A percentile compares a stretch with the other conserved stretches of the same genome.
Conservation (phyloP, 2,113 vertebrate species). For the Bubo blakistoni region DNA sequence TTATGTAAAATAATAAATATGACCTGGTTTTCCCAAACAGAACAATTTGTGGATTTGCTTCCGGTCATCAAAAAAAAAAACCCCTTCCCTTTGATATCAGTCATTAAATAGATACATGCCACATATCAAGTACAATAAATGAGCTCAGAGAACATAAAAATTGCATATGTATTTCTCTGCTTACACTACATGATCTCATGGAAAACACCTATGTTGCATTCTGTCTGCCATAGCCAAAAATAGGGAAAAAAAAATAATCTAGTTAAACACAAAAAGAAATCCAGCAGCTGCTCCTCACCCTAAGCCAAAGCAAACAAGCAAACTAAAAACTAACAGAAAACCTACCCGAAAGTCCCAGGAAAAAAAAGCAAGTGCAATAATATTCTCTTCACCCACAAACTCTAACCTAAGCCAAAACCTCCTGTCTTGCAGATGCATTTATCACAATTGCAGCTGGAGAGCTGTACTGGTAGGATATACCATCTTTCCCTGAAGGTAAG, state of each 20-base stretch:
- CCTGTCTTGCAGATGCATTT: not conserved
- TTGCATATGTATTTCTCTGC: not conserved
- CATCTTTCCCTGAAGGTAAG: not conserved
- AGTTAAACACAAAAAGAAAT: not conserved
- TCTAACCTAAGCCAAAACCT: not conserved
- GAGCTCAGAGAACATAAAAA: not conserved
- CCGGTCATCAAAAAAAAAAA: not conserved
- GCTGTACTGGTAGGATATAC: not conserved
- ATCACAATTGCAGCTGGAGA: not conserved
- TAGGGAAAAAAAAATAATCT: not conserved
- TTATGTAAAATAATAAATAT: not conserved
- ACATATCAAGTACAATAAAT: not conserved
- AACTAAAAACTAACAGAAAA: not conserved
- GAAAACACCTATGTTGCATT: not conserved
- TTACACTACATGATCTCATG: not conserved
- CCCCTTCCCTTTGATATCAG: not conserved
- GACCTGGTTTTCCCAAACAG: not conserved
- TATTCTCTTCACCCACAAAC: not conserved
- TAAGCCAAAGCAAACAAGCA: slow-evolving; percentile 6
- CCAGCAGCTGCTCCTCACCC: slow-evolving; percentile 11
- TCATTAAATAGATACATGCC: not conserved
- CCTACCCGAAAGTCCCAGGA: not conserved
- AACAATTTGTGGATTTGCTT: not conserved
- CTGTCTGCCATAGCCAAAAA: not conserved
- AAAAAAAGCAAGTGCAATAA: not conserved